These are phyloP conservation scores for Ctenodactylus gundi DNA, from an alignment of 2,113 vertebrate genomes.

Conservation along the genomic window DNA sequence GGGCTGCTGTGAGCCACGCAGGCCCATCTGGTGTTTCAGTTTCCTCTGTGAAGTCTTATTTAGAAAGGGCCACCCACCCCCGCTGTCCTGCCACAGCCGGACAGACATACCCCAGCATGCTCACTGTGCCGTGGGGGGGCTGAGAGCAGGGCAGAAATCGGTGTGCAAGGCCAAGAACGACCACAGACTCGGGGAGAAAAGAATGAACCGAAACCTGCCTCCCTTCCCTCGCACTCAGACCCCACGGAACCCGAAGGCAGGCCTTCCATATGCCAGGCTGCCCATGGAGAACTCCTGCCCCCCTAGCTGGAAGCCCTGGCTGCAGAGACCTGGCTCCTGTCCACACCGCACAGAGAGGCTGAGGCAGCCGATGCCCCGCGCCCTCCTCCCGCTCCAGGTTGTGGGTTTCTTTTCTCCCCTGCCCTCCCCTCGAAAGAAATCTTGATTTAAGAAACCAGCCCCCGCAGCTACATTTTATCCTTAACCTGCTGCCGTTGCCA, in stretches of 20 bases:
- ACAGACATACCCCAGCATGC: neutral
- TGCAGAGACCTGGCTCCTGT: neutral
- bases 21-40: slow-evolving; percentile 59
- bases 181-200: neutral
- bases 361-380: fast-evolving
- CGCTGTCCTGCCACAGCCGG: fast-evolving
- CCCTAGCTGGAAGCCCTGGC: neutral
- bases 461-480: slow-evolving; percentile 45
- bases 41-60: slow-evolving; percentile 78
- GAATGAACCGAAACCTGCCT: neutral
- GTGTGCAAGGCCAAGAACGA: neutral
- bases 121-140: fast-evolving
- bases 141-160: neutral
- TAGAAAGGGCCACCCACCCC: slow-evolving; percentile 62
- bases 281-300: too few species aligned
- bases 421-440: neutral
- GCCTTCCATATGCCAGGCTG: too few species aligned
- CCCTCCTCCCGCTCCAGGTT: neutral
- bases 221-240: neutral
- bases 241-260: neutral
- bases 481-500: slow-evolving; percentile 51
- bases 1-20: slow-evolving; percentile 49
- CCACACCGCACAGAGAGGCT: neutral
- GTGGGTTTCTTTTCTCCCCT: neutral
- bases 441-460: slow-evolving; percentile 57